phyloP scores from a whole-genome alignment of 1,140 invertebrate genomes.

The Oryzaephilus surinamensis region DNA sequence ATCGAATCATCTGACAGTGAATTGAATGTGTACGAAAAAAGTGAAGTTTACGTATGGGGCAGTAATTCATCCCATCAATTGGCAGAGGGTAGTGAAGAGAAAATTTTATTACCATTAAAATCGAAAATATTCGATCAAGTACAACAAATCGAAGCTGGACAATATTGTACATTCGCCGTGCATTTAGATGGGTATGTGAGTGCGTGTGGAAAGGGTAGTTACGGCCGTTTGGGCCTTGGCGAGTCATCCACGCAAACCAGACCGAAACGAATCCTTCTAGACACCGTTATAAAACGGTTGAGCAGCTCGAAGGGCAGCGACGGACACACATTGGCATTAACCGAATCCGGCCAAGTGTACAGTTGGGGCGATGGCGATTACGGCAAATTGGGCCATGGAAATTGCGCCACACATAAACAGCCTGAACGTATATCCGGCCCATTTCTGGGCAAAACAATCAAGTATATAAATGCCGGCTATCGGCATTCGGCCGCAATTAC shows the following conservation, averaged over 20 bases:
- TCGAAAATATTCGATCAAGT: slow-evolving; percentile 46
- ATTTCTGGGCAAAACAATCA: slow-evolving; percentile 40
- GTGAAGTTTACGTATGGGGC: slow-evolving; percentile 57
- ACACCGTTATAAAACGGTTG: slow-evolving; percentile 27
- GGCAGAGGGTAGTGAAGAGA: slow-evolving; percentile 50
- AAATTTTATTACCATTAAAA: slow-evolving; percentile 48
- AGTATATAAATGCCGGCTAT: slow-evolving; percentile 51
- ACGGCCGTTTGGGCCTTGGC: slow-evolving; percentile 83
- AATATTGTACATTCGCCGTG: slow-evolving; percentile 56
- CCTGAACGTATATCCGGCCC: slow-evolving; percentile 42
- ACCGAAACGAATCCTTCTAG: slow-evolving; percentile 63
- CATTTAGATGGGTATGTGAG: slow-evolving; percentile 57
- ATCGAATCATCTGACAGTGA: slow-evolving; percentile 15
- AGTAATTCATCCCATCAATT: slow-evolving; percentile 58
- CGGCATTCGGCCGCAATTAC: slow-evolving; percentile 49
- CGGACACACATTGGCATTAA: slow-evolving; percentile 89
- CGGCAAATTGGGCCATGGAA: slow-evolving; percentile 76
- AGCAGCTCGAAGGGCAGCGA: slow-evolving; percentile 54
- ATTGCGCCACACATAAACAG: slow-evolving; percentile 45
- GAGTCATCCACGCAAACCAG: slow-evolving; percentile 88
- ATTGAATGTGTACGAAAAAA: slow-evolving; percentile 30
- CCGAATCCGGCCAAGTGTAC: slow-evolving; percentile 88
- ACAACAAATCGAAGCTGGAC: slow-evolving; percentile 53
- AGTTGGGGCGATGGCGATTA: slow-evolving; percentile 97
- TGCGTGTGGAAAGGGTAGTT: slow-evolving; percentile 92